Evolutionary conservation across 2,797 vertebrate genomes (phyloP).

Genomic region (Acestrorhynchus altus): DNA sequence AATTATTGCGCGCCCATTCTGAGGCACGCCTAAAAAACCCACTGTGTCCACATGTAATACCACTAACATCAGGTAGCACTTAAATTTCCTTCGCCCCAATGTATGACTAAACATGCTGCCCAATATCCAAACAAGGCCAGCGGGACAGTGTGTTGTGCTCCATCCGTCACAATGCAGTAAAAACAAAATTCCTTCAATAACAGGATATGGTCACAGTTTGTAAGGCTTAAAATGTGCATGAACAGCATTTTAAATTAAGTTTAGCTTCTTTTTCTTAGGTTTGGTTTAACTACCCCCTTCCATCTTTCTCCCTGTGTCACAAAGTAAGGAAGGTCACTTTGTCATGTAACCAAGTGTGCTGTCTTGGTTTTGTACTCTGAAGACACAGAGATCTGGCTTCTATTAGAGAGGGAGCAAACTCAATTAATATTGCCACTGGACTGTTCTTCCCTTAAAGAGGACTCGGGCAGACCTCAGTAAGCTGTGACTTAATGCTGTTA

Average conservation of each 20-base stretch:
- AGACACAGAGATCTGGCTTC: conserved; percentile 53
- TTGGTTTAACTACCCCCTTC: conserved; percentile 66
- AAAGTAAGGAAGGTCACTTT: conserved; percentile 53
- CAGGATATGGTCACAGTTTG: conserved; percentile 82
- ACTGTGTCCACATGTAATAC: conserved; percentile 76
- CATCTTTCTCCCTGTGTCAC: conserved; percentile 43
- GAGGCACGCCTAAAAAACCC: conserved; percentile 80
- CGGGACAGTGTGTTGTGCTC: conserved; percentile 58
- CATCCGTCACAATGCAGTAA: conserved; percentile 69
- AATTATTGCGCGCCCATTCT: conserved; percentile 82
- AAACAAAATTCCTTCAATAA: conserved; percentile 77
- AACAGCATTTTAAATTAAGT: conserved; percentile 71
- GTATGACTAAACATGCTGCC: conserved; percentile 79
- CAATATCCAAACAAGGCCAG: conserved; percentile 59
- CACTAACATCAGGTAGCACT: conserved; percentile 84
- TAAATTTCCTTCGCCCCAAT: conserved; percentile 77
- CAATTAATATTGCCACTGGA: conserved; percentile 71
- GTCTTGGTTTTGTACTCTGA: conserved; percentile 47
- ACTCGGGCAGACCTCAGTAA: conserved; percentile 66
- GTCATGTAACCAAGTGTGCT: conserved; percentile 21
- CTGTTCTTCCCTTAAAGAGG: conserved; percentile 71
- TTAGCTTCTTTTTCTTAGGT: conserved; percentile 70
- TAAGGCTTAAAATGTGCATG: conserved; percentile 75
- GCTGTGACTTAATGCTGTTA: conserved; percentile 57
- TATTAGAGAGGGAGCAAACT: conserved; percentile 56